A percentile compares a stretch with the other conserved stretches of the same genome.
Evolutionary conservation across 2,797 vertebrate species (phyloP).

Genomic region (Halcyon leucocephala): DNA sequence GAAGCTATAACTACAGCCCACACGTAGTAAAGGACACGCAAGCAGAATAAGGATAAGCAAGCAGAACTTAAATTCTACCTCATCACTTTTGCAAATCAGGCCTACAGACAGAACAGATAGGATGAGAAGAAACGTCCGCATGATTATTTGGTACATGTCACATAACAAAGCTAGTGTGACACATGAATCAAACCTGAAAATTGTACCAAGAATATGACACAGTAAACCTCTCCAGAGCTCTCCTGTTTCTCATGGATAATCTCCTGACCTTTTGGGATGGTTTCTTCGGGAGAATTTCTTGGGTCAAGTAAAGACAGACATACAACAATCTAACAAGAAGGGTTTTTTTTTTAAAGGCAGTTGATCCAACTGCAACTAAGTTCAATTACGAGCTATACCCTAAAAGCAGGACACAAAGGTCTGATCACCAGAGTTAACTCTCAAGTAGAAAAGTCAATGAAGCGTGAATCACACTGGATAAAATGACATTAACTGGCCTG

Average conservation of each 20-base stretch:
- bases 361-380: not conserved
- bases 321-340: not conserved
- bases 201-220: not conserved
- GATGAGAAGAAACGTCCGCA: not conserved
- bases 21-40: not conserved
- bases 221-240: not conserved
- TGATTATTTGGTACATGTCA: not conserved
- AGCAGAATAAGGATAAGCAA: not conserved
- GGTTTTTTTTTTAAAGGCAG: not conserved
- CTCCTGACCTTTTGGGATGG: not conserved
- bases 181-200: not conserved
- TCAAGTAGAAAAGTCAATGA: conserved; percentile 42
- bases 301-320: not conserved
- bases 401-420: not conserved
- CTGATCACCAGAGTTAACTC: not conserved
- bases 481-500: not conserved
- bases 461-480: not conserved
- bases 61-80: not conserved
- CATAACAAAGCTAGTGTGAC: conserved; percentile 1
- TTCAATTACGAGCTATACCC: not conserved
- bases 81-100: not conserved
- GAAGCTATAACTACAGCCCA: not conserved
- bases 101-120: not conserved
- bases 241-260: not conserved
- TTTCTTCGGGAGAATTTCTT: not conserved